Evolutionary conservation across 2,888 invertebrate genomes (phyloP), one percentile per base, ranked within the genome.

Genomic region (Drosophila flavopinicola): DNA sequence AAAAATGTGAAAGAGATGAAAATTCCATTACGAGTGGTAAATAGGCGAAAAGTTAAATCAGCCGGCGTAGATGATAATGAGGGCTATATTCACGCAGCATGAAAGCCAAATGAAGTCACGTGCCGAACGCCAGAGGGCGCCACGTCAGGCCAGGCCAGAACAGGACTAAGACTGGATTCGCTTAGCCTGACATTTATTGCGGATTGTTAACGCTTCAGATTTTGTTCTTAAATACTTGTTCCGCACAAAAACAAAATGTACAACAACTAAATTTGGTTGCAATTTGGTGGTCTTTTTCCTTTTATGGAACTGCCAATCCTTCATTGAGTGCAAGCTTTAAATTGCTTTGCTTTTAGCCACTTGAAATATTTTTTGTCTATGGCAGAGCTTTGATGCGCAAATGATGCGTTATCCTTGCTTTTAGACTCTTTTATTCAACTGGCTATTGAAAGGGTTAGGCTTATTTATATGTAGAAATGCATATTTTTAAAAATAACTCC

Each of bases 21-120:
- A 67, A 68, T 56, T 20, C 20, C 37, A 15, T 24, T 15, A 13
- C n/a, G 10, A 35, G 9, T 15, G 29, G 39, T 9, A 25, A 64
- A 33, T 33, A 49, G 42, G 51, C 38, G 29, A 63, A 44, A 53
- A 58, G 45, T 47, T 51, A 52, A 58, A 52, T 39, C 51, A 51
- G 44, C 4, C 30, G 17, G 29, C 9, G 32, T 29, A 7, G 42
- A 17, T 15, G 37, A 47, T 30, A 56, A 42, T 38, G 51, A 24
- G 6, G 23, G 49, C 9, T 11, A 38, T 20, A 38, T 59, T 48
- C 56, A 69, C 54, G 53, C 61, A 61, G 25, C 54, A 27, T 44
- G 52, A 51, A 65, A 58, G 45, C 52, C 52, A 69, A 84, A 84
- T 76, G 66, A 77, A 75, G 77, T 85, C 82, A 85, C 85, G 85